These are phyloP conservation scores for Sphaerophoria rueppellii DNA, from an alignment of 2,888 invertebrate species.

Conservation along the genomic window DNA sequence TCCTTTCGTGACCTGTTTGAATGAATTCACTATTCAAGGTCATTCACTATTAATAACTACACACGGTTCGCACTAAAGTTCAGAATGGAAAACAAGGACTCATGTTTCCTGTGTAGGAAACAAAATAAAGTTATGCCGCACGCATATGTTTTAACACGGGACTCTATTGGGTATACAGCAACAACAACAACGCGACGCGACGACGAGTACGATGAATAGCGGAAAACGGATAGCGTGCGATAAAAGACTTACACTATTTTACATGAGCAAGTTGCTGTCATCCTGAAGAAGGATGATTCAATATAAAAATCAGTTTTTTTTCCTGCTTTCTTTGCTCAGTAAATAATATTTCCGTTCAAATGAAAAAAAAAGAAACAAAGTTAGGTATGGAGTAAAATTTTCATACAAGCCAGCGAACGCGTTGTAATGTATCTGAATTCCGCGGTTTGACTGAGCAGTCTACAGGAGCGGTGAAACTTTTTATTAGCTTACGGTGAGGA, in stretches of 20 bases:
- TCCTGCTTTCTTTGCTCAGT: not conserved
- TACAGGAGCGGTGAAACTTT: constrained; percentile 64
- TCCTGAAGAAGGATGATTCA: constrained; percentile 44
- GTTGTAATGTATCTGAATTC: constrained; percentile 59
- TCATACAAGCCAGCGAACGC: constrained; percentile 21
- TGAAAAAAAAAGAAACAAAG: not conserved
- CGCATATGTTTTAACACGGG: constrained; percentile 27
- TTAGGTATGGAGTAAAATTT: not conserved
- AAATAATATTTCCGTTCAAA: constrained; percentile 26
- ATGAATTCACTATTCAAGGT: constrained; percentile 47
- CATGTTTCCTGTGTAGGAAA: constrained; percentile 6
- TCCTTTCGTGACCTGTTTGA: constrained; percentile 53
- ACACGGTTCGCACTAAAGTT: constrained; percentile 17
- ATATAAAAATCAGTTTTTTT: not conserved
- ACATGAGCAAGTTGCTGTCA: constrained; percentile 26
- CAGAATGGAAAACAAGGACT: constrained; percentile 51
- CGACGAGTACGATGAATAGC: not conserved
- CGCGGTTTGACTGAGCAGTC: constrained; percentile 66
- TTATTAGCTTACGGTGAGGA: constrained; percentile 52
- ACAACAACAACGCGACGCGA: not conserved
- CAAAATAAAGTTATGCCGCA: constrained; percentile 26
- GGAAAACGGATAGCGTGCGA: constrained; percentile 31
- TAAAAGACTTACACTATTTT: constrained; percentile 37
- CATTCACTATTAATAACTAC: constrained; percentile 8
- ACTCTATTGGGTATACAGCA: not conserved